Percentiles rank a stretch among this genome's conserved stretches.
These are phyloP conservation scores for Gandaritis pyraliata DNA, from an alignment of 2,888 invertebrate genomes.

Conservation along the genomic window DNA sequence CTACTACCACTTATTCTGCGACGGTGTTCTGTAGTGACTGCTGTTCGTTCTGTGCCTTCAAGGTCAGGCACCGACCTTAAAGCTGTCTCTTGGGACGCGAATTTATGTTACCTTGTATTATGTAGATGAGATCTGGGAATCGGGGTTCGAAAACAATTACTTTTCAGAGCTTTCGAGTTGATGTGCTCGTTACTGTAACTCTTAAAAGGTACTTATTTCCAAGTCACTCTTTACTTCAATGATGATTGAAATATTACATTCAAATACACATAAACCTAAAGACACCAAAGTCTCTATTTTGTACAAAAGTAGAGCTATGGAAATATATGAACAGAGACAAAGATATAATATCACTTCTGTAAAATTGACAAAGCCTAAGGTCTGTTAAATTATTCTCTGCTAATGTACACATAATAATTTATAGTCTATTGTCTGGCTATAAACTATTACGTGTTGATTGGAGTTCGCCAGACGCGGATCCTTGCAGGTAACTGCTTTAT, in stretches of 20 bases:
- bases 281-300: too few species aligned
- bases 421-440: too few species aligned
- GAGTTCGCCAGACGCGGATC: constrained; percentile 13
- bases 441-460: constrained; percentile 20
- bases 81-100: constrained; percentile 28
- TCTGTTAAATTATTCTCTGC: too few species aligned
- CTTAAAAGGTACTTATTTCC: too few species aligned
- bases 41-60: constrained; percentile 20
- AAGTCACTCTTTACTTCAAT: too few species aligned
- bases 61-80: constrained; percentile 40
- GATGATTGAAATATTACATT: too few species aligned
- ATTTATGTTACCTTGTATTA: constrained; percentile 27
- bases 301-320: too few species aligned
- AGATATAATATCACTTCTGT: too few species aligned
- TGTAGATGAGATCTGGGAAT: constrained; percentile 20
- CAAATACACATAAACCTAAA: too few species aligned
- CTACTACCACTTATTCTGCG: constrained; percentile 11
- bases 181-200: too few species aligned
- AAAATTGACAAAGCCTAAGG: too few species aligned
- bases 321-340: too few species aligned
- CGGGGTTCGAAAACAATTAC: constrained; percentile 9
- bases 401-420: constrained; percentile 27
- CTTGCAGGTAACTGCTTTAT: constrained; percentile 17
- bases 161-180: not conserved
- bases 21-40: constrained; percentile 3